Conservation (phyloP, 2,797 vertebrate species). For the Myotis daubentonii region DNA sequence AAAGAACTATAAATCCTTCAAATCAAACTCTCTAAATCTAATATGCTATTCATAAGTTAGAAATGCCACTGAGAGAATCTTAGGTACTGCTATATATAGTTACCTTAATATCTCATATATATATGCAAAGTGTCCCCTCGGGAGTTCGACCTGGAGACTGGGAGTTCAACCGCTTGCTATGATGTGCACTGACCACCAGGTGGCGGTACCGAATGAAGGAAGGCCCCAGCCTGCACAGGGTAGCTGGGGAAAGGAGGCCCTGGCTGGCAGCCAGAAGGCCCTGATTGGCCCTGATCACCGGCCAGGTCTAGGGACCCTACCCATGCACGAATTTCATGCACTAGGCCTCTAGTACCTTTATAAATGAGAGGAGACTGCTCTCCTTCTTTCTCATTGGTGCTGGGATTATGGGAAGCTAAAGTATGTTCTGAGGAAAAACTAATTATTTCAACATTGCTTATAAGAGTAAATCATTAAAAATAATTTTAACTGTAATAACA, state of each 20-base stretch:
- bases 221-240: too few species aligned
- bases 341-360: background rate
- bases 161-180: too few species aligned
- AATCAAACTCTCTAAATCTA: background rate
- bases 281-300: too few species aligned
- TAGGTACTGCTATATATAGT: background rate
- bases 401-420: background rate
- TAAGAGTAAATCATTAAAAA: conserved; percentile 26
- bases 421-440: background rate
- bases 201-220: too few species aligned
- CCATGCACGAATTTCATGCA: too few species aligned
- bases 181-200: too few species aligned
- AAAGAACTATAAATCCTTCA: background rate
- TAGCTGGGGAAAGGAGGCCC: too few species aligned
- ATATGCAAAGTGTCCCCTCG: too few species aligned
- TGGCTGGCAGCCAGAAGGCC: too few species aligned
- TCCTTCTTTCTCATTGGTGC: background rate
- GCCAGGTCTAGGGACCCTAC: too few species aligned
- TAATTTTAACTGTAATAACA: conserved; percentile 13
- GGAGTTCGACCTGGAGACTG: too few species aligned
- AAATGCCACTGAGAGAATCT: background rate
- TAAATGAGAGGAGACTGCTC: background rate
- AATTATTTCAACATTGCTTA: background rate
- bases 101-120: background rate
- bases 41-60: background rate